Evolutionary conservation across 2,797 vertebrate species (phyloP), one percentile per base, ranked within the genome.

Genomic region (Argya squamiceps): DNA sequence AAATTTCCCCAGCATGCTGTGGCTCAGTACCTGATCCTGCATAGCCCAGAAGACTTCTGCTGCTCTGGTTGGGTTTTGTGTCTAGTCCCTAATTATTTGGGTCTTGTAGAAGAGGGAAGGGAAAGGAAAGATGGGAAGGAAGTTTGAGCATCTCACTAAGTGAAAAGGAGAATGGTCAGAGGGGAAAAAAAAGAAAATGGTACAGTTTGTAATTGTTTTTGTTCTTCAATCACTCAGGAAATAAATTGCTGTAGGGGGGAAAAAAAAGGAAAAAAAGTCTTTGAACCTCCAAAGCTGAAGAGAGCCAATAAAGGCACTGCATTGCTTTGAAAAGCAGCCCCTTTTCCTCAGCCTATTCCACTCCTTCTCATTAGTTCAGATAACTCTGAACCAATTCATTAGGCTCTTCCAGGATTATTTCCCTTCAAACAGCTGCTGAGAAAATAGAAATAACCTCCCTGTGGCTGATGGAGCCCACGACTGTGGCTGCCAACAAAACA

Each of bases 161-260:
- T 82, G 88, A 93, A 94, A 93, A 93, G 77, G 70, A 94, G 75
- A 95, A 89, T 93, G 56, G 88, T 93, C 77, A 82, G 78, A 93
- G 91, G 80, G 63, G 16, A n/a, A 53, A 75, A 75, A 74, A 89
- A 87, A 77, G 64, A 84, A 88, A 94, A 88, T 43, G 36, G 75
- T 94, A 83, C 83, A 94, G 84, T 94, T 94, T 92, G 64, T 94
- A 95, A 93, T 95, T 97, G 92, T 88, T 96, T 93, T 79, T 94
- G 43, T 93, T 97, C 96, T 96, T 97, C 88, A 95, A 18, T 94
- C 83, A 58, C 71, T 84, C 77, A 74, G 83, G 89, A 95, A 96
- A 95, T 86, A 94, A 96, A 91, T 50, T 95, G 70, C 91, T 77
- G n/a, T 50, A 79, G 70, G 39, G 83, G 0, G 0, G 3, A 55